These are phyloP conservation scores for Dolichoris vasculosae DNA, from an alignment of 1,140 invertebrate genomes.

Conservation along the genomic window DNA sequence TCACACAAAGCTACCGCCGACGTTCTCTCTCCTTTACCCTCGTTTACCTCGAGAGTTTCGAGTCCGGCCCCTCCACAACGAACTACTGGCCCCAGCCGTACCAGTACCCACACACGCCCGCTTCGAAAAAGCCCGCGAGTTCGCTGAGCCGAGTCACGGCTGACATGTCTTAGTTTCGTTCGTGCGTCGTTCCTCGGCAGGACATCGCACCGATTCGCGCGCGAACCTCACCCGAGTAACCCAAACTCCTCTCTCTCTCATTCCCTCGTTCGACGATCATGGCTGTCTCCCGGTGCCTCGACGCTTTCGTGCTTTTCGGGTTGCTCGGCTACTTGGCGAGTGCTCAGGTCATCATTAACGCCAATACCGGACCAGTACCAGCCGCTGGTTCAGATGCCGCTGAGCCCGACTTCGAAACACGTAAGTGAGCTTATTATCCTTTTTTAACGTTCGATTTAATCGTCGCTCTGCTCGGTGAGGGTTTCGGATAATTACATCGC, in stretches of 20 bases:
- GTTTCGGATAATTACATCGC: too few relatives aligned
- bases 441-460: not conserved
- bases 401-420: slow-evolving; percentile 68
- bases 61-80: not conserved
- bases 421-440: slow-evolving; percentile 60
- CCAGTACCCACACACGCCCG: not conserved
- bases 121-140: slow-evolving; percentile 45
- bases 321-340: not conserved
- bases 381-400: slow-evolving; percentile 47
- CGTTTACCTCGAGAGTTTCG: not conserved
- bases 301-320: not conserved
- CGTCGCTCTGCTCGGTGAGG: too few relatives aligned
- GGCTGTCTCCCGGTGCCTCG: not conserved
- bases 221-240: not conserved
- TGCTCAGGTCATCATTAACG: slow-evolving; percentile 57
- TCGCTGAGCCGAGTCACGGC: not conserved
- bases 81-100: not conserved
- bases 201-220: not conserved
- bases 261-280: not conserved
- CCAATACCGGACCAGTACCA: not conserved
- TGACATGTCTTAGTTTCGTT: slow-evolving; percentile 44
- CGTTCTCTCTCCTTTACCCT: slow-evolving; percentile 14
- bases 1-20: slow-evolving; percentile 45
- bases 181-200: not conserved
- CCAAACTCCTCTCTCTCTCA: not conserved